Evolutionary conservation across 2,797 vertebrate species (phyloP), one percentile per base, ranked within the genome.

Genomic region (Carapus acus): DNA sequence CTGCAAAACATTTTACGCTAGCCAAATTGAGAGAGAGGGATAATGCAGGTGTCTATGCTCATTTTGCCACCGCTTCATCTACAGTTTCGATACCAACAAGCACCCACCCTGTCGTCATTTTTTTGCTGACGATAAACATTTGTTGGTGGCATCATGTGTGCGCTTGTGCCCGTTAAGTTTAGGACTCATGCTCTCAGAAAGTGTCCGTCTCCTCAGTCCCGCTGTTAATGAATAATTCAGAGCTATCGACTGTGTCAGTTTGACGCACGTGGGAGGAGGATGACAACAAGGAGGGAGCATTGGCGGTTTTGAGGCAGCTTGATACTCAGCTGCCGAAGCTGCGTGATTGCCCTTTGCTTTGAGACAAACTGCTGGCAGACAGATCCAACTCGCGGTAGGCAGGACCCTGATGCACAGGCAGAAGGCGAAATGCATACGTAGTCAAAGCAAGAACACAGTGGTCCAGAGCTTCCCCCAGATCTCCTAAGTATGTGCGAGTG

Each of bases 141-240:
- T 61, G 78, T 73, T 66, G 69, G 65, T 80, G 78, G 81, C 79
- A 77, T 82, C 78, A 69, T 21, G 44, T 73, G 63, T 79, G 74
- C 62, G 69, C 74, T 67, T 62, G 43, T 45, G 47, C 38, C 69
- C 23, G 51, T 76, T 77, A 83, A 85, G 69, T 80, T 81, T 74
- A 72, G 71, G 66, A 69, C 65, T 43, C 76, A 55, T 75, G 76
- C 62, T 75, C 75, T 81, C 73, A 62, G 74, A 13, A 67, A 78
- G 78, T 82, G 77, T 82, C 76, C 71, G 73, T 75, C 80, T 82
- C 79, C 62, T 67, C 67, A 59, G 47, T 44, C 70, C 72, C 48
- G 45, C 56, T 60, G 45, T 62, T 27, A 67, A 86, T 87, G 82
- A 87, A 87, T 87, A 80, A 86, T 86, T 81, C 85, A 86, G 75